These are phyloP conservation scores for Xestia c-nigrum DNA, from an alignment of 2,888 invertebrate species.

Conservation along the genomic window DNA sequence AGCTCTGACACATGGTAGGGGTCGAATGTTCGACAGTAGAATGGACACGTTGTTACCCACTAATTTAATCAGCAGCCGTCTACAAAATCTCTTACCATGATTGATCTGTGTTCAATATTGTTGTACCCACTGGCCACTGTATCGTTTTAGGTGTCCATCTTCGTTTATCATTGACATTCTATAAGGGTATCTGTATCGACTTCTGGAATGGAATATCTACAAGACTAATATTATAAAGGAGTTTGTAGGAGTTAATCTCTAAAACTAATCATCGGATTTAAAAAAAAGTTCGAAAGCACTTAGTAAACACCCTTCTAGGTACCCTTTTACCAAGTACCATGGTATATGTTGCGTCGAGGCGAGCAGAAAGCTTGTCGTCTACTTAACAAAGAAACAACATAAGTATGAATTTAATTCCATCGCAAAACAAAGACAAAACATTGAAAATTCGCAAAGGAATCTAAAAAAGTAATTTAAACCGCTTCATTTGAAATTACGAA, in stretches of 20 bases:
- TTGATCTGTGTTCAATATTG: slow-evolving; percentile 50
- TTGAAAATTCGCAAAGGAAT: slow-evolving; percentile 43
- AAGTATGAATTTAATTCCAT: background rate
- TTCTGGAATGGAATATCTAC: background rate
- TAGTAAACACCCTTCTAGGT: too few relatives aligned
- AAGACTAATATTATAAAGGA: background rate
- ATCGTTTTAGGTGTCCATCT: slow-evolving; percentile 25
- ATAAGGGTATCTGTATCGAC: background rate
- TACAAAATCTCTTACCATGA: slow-evolving; percentile 56
- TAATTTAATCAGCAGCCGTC: slow-evolving; percentile 64
- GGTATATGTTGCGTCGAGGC: background rate
- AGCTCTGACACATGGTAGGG: slow-evolving; percentile 36
- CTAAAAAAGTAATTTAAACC: slow-evolving; percentile 40
- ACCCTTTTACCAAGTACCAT: background rate
- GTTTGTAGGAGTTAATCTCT: background rate
- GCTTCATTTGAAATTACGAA: slow-evolving; percentile 57
- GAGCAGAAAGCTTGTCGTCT: background rate
- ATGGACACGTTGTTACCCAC: slow-evolving; percentile 55
- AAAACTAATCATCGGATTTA: background rate
- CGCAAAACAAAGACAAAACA: slow-evolving; percentile 12
- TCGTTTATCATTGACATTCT: slow-evolving; percentile 18
- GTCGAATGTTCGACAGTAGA: slow-evolving; percentile 24
- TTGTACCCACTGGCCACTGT: slow-evolving; percentile 26
- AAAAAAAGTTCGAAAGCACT: background rate
- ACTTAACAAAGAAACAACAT: background rate